These are phyloP conservation scores for Sesia bembeciformis DNA, from an alignment of 2,888 invertebrate genomes.

Conservation along the genomic window DNA sequence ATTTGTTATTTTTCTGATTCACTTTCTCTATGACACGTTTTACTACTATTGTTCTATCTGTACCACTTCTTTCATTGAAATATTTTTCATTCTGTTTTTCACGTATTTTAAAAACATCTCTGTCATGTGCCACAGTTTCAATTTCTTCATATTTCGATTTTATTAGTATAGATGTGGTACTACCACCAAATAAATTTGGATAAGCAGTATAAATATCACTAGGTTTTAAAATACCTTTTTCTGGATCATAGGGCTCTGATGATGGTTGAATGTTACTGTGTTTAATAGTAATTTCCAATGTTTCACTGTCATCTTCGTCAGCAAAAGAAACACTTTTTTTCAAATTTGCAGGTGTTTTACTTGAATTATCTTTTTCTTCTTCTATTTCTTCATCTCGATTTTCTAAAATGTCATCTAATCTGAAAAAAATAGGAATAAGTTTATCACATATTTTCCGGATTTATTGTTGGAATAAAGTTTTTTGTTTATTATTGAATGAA, in stretches of 20 bases:
- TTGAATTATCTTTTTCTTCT: conserved; percentile 13
- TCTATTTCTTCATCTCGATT: conserved; percentile 27
- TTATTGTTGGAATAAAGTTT: too few species aligned
- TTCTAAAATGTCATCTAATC: conserved; percentile 40
- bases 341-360: conserved; percentile 9
- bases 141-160: conserved; percentile 36
- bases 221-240: conserved; percentile 49
- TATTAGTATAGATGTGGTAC: conserved; percentile 52
- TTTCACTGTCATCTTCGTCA: conserved; percentile 49
- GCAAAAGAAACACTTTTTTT: conserved; percentile 52
- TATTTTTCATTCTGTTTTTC: not conserved
- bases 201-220: conserved; percentile 56
- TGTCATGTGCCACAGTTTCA: not conserved
- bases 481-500: too few species aligned
- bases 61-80: not conserved
- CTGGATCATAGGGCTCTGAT: conserved; percentile 27
- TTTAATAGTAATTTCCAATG: conserved; percentile 44
- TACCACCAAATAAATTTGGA: conserved; percentile 27
- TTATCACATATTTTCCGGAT: not conserved
- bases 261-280: conserved; percentile 38
- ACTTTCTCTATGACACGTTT: conserved; percentile 50
- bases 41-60: conserved; percentile 32
- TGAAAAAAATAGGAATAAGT: conserved; percentile 19
- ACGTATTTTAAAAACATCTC: not conserved
- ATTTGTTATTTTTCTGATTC: conserved; percentile 15